phyloP scores from a whole-genome alignment of 1,140 invertebrate species.

The Steinernema feltiae region DNA sequence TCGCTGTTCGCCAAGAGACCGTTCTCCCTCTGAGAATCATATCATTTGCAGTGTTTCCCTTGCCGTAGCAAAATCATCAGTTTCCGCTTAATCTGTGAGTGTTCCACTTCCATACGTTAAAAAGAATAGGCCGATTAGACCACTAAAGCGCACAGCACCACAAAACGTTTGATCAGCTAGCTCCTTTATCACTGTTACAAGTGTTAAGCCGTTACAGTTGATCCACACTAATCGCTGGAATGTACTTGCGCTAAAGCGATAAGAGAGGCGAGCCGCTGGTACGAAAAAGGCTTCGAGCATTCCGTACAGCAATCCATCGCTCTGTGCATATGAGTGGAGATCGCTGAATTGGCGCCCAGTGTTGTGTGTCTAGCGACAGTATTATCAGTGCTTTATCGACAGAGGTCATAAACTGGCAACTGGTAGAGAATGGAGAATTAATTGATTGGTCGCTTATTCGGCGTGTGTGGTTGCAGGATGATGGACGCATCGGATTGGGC shows the following conservation, averaged over 20 bases:
- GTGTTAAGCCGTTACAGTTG: conserved; percentile 5
- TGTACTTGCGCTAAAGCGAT: background rate
- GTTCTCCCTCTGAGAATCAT: too few relatives aligned
- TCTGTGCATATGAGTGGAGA: background rate
- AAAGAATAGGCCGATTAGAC: too few relatives aligned
- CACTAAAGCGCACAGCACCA: too few relatives aligned
- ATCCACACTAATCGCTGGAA: background rate
- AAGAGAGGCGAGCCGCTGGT: background rate
- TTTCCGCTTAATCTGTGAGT: too few relatives aligned
- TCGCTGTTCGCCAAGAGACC: too few relatives aligned
- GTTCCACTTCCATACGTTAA: too few relatives aligned
- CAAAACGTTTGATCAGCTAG: too few relatives aligned
- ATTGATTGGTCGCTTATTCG: conserved; percentile 6
- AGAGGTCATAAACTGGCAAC: conserved; percentile 6
- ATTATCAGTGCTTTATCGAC: conserved; percentile 4
- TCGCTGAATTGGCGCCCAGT: background rate
- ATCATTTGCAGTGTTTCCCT: too few relatives aligned
- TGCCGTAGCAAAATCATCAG: too few relatives aligned
- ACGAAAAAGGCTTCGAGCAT: background rate
- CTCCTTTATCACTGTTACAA: background rate
- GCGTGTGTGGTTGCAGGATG: conserved; percentile 10
- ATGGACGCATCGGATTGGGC: background rate
- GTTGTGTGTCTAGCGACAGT: background rate
- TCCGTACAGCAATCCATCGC: background rate
- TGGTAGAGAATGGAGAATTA: background rate